Percentiles rank a stretch among this genome's conserved stretches.
phyloP scores from a whole-genome alignment of 2,888 invertebrate species.

The Epiperipatus broadwayi region DNA sequence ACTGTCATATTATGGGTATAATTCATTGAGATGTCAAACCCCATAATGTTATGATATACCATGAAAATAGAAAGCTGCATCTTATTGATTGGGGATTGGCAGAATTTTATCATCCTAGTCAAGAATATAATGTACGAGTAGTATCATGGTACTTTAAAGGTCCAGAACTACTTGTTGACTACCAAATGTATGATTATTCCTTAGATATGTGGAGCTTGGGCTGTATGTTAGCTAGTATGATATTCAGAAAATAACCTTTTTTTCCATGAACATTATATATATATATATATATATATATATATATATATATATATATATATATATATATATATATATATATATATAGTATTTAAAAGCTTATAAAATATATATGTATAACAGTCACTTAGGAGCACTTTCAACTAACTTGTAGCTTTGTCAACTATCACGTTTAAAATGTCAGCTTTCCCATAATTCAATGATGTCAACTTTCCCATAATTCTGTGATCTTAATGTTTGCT shows the following conservation, averaged over 20 bases:
- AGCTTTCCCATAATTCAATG: no score
- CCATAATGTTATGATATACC: slow-evolving; percentile 99
- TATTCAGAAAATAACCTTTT: slow-evolving; percentile 95
- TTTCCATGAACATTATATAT: slow-evolving; percentile 99
- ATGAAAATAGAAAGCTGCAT: slow-evolving; percentile 92
- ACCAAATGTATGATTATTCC: slow-evolving; percentile 99
- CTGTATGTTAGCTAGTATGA: slow-evolving; percentile 99
- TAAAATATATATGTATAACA: no score
- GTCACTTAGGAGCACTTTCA: no score
- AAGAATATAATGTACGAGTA: slow-evolving; percentile 98
- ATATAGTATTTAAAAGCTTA: no score
- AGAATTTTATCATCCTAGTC: slow-evolving; percentile 98
- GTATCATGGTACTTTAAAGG: slow-evolving; percentile 99
- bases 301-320: no score
- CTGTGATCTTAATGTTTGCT: no score
- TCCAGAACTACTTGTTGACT: slow-evolving; percentile 94
- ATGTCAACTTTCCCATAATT: no score
- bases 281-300: no score
- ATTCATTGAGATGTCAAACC: slow-evolving; percentile 99
- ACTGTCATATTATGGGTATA: slow-evolving; percentile 99
- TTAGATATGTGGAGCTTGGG: slow-evolving; percentile 99
- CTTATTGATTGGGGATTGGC: slow-evolving; percentile 99
- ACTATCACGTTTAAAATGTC: no score
- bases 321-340: no score
- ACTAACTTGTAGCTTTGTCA: no score